Base-by-base conservation (phyloP, 2,113 vertebrate species). In the Platysteira castanea region DNA sequence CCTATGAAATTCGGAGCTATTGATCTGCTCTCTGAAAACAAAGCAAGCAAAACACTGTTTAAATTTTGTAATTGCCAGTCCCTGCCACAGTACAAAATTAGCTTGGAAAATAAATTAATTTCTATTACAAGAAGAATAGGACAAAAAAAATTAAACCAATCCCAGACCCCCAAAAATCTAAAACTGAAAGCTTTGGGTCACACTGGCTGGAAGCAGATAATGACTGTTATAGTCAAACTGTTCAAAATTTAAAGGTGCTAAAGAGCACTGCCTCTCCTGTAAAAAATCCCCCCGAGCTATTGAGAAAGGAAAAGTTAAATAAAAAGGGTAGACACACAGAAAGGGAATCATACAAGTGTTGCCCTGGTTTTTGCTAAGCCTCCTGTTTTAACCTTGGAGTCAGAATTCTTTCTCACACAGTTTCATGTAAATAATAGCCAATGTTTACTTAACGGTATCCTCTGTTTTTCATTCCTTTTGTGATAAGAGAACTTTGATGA, bases 121-220 rank as follows among this genome's bases (percentile, higher is more conserved):
- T 68, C 1, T n/a, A 31, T 49, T 64, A 84, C 24, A 37, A 53
- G 54, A 77, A 76, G 13, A 87, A 60, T 12, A 9, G 41, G 5
- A 2, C 6, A 30, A 39, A 61, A 61, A 79, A 33, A 23, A 20
- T 23, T 13, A 28, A 30, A 46, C 9, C 30, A 50, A 4, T 50
- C 47, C 13, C 30, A 47, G 13, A 33, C 1, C 3, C 8, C 5
- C 0, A 2, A 31, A 64, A 71, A 16, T 23, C 13, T 28, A 60
- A 9, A 12, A 21, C 27, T 10, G 2, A 31, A 70, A 59, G 6
- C 24, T 17, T 26, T 71, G 17, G 4, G 54, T 64, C 26, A 50
- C 21, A 14, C 2, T 27, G 49, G 24, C n/a, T 46, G 63, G 46
- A 80, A 73, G n/a, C 28, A 79, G 76, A 49, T 22, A 33, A n/a